Conservation (phyloP, 1,140 invertebrate species). For the Diabrotica virgifera region DNA sequence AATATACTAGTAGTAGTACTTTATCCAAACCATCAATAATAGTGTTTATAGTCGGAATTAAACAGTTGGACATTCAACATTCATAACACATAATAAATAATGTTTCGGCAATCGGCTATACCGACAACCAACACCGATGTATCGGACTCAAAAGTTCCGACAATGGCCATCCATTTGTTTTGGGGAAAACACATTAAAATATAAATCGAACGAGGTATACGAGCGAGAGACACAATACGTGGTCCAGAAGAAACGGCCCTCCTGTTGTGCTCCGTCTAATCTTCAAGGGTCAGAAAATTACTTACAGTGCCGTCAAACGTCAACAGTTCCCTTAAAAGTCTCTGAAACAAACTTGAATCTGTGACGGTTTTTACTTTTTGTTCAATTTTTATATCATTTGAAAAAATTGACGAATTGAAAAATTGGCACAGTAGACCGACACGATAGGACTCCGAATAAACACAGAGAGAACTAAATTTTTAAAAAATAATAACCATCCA, state of each 20-base stretch:
- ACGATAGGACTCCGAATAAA: too few species aligned
- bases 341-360: too few species aligned
- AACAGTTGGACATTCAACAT: conserved; percentile 40
- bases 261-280: conserved; percentile 28
- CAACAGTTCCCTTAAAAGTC: too few species aligned
- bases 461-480: too few species aligned
- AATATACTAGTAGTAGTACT: background rate
- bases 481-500: too few species aligned
- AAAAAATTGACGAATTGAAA: too few species aligned
- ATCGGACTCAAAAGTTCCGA: conserved; percentile 35
- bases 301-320: background rate
- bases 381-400: too few species aligned
- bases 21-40: conserved; percentile 42
- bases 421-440: too few species aligned
- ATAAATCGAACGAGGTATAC: conserved; percentile 44
- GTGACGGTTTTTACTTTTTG: too few species aligned
- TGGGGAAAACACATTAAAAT: conserved; percentile 47
- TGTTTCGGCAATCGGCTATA: conserved; percentile 40
- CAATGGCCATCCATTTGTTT: conserved; percentile 47
- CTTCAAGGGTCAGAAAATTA: conserved; percentile 3
- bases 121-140: conserved; percentile 39
- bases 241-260: conserved; percentile 31
- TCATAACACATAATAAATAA: conserved; percentile 45
- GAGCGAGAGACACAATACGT: conserved; percentile 40
- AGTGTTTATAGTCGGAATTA: conserved; percentile 41